A percentile compares a stretch with the other conserved stretches of the same genome.
phyloP scores from a whole-genome alignment of 2,797 vertebrate genomes.

The Chrysolophus pictus region DNA sequence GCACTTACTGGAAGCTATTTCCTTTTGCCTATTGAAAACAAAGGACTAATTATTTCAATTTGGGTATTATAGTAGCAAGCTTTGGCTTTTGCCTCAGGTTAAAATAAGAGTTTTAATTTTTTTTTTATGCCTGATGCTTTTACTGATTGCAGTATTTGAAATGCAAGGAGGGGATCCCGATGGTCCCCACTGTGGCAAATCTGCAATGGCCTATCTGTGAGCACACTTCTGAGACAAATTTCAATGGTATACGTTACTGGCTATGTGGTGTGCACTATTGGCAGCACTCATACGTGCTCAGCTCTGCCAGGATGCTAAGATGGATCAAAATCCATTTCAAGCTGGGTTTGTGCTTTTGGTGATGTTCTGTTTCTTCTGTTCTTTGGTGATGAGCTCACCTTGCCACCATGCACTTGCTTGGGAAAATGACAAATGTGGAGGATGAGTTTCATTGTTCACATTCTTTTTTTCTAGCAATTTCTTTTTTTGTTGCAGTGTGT shows the following conservation, averaged over 20 bases:
- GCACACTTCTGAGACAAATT: slow-evolving; percentile 60
- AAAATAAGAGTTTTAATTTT: slow-evolving; percentile 70
- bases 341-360: neutral
- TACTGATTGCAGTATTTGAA: slow-evolving; percentile 64
- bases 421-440: neutral
- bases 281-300: neutral
- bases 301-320: neutral
- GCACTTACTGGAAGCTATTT: slow-evolving; percentile 73
- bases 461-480: neutral
- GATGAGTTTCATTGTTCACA: neutral
- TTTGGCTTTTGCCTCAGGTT: slow-evolving; percentile 76
- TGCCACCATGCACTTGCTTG: neutral
- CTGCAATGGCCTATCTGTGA: slow-evolving; percentile 56
- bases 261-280: neutral
- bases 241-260: slow-evolving; percentile 46
- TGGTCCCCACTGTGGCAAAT: slow-evolving; percentile 61
- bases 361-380: neutral
- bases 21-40: slow-evolving; percentile 77
- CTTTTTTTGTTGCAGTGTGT: neutral
- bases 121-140: slow-evolving; percentile 66
- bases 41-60: slow-evolving; percentile 78
- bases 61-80: slow-evolving; percentile 68
- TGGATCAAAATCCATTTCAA: neutral
- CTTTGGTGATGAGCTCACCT: neutral
- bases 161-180: slow-evolving; percentile 55